Base-by-base conservation (phyloP, 35 echinoderm and acorn worm species). In the Eucidaris tribuloides region DNA sequence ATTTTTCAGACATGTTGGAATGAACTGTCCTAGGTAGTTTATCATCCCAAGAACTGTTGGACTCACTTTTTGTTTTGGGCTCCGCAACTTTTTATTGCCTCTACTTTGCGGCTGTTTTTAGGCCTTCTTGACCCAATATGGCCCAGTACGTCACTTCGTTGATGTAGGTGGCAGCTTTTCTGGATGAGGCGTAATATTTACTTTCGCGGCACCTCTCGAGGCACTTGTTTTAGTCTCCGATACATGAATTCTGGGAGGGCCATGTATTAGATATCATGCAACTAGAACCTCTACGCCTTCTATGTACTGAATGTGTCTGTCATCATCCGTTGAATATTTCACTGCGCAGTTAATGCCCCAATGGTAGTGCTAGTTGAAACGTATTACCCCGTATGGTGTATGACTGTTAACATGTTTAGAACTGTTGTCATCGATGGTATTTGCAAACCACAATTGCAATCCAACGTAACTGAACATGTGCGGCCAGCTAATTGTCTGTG, bases 361-460 rank as follows among this genome's bases (percentile, higher is more conserved):
- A 92, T 23, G 83, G 83, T 45, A 81, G 37, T 44, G n/a, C 90
- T 19, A 1, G 22, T 80, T 38, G 62, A 92, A 39, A 78, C 29
- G 55, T 81, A 92, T 9, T 83, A n/a, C 43, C 6, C 90, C 90
- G 55, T 66, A 72, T 35, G 83, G 77, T 27, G 83, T 74, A 13
- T 92, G 42, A 60, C 86, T 83, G 7, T 64, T 93, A 68, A 43
- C 63, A 15, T 82, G 79, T 64, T 65, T 32, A n/a, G 56, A 65
- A 66, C 91, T 88, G 29, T 76, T 36, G 5, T 93, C 0, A 45
- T 93, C 85, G 2, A 93, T 77, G 44, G 64, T 27, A 93, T 83
- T 54, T 93, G 90, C 91, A 54, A 93, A 20, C 90, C 84, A 42
- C 19, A 74, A 49, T 83, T 92, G 11, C 54, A 58, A 88, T 92